Base-by-base conservation (phyloP, 2,797 vertebrate species). In the Chaetophractus vellerosus region DNA sequence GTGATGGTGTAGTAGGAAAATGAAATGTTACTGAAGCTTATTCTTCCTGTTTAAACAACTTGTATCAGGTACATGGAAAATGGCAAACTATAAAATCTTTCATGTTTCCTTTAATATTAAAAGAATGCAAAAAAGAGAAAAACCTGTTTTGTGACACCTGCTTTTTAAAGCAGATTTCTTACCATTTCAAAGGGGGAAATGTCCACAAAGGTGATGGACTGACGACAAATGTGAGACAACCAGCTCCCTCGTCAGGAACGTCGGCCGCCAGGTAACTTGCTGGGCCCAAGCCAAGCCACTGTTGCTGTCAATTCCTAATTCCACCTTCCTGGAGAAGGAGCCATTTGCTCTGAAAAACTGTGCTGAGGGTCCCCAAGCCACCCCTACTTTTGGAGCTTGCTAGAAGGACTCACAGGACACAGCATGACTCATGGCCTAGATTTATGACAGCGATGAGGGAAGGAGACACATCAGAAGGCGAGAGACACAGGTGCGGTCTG, bases 141-240 rank as follows among this genome's bases (percentile, higher is more conserved):
- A 41, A 91, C 48, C 8, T 14, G 48, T 66, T 21, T 23, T 52
- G 36, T 10, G 38, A 36, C 7, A 76, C 6, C 8, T 41, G 6
- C 23, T 33, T 52, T 68, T 41, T 38, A 59, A 89, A n/a, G 63
- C 21, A 69, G 19, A 5, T 88, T 52, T 81, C 98, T 98, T 97
- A 99, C 98, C 98, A 98, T 99, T 0, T 99, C 99, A 19, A 99
- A 98, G 0, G 99, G 99, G 2, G 99, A 99, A 0, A 99, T 99
- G 36, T 99, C 99, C 93, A 98, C 98, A 33, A 99, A 98, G 92
- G 98, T 93, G 0, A 98, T 98, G 98, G 98, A 98, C 98, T 99
- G 98, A 99, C 98, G 94, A 99, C 99, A 97, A 99, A 97, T 99
- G 98, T 0, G 99, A 99, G 59, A 99, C 98, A 75, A 98, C 98